These are phyloP conservation scores for Eurytoma californica DNA, from an alignment of 2,888 invertebrate genomes.

Conservation along the genomic window DNA sequence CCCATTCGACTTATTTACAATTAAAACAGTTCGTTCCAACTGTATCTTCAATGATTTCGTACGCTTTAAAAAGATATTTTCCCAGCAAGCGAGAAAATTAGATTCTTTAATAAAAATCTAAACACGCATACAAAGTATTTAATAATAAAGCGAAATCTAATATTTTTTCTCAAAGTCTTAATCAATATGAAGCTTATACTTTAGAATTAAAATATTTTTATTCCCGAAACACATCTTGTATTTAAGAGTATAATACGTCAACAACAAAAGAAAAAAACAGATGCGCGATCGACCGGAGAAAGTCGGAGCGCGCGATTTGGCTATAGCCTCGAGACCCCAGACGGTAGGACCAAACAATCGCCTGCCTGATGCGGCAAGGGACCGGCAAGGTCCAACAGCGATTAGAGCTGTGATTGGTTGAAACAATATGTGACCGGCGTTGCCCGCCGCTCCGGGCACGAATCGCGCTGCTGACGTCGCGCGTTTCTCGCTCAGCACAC, in stretches of 20 bases:
- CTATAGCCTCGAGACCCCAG: constrained; percentile 64
- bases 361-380: constrained; percentile 74
- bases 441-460: constrained; percentile 30
- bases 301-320: not conserved
- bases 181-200: not conserved
- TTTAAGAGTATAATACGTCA: no score
- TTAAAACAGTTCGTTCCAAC: no score
- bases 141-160: not conserved
- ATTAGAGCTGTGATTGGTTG: constrained; percentile 75
- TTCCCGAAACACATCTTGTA: no score
- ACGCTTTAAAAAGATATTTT: no score
- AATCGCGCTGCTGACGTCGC: not conserved
- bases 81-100: no score
- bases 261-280: no score
- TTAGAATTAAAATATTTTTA: no score
- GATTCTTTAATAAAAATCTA: no score
- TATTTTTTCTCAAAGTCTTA: not conserved
- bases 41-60: no score
- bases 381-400: constrained; percentile 75
- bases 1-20: constrained; percentile 15
- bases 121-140: no score
- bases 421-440: constrained; percentile 71
- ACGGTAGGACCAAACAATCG: constrained; percentile 76
- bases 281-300: no score
- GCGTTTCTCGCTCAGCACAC: not conserved